Conservation (phyloP, 2,113 vertebrate genomes). For the Oreocharis arfaki region DNA sequence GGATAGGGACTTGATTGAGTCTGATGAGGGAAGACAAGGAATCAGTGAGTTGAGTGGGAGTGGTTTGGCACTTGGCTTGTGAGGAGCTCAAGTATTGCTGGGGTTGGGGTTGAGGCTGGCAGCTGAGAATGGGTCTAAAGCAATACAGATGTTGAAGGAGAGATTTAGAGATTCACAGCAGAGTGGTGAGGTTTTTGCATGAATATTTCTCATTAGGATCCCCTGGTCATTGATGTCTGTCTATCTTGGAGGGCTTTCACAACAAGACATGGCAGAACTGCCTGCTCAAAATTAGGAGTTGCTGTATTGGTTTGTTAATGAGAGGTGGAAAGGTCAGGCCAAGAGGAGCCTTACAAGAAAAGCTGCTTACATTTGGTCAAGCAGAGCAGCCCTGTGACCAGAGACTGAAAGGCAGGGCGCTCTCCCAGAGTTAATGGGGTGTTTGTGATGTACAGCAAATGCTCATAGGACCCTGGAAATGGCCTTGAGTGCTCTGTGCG, state of each 20-base stretch:
- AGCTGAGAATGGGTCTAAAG: neutral
- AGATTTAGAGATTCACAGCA: neutral
- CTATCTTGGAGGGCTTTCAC: neutral
- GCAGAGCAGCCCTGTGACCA: neutral
- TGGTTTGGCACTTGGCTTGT: neutral
- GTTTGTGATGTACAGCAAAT: neutral
- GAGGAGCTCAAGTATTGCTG: neutral
- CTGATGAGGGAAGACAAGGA: neutral
- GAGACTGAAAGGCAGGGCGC: neutral
- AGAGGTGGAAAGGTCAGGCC: neutral
- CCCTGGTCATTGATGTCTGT: accelerated
- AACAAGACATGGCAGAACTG: accelerated
- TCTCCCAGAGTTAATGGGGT: neutral
- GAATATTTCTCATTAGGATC: neutral
- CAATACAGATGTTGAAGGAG: neutral
- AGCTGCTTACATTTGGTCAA: neutral
- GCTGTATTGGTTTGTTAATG: neutral
- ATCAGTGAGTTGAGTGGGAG: neutral
- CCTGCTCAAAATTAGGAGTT: neutral
- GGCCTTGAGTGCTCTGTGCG: neutral
- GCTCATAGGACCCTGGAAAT: neutral
- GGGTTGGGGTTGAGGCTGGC: neutral
- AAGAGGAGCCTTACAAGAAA: neutral
- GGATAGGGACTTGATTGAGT: accelerated
- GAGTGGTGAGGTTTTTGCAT: neutral